Conservation (phyloP, 2,888 invertebrate genomes). For the Pinctada fucata region DNA sequence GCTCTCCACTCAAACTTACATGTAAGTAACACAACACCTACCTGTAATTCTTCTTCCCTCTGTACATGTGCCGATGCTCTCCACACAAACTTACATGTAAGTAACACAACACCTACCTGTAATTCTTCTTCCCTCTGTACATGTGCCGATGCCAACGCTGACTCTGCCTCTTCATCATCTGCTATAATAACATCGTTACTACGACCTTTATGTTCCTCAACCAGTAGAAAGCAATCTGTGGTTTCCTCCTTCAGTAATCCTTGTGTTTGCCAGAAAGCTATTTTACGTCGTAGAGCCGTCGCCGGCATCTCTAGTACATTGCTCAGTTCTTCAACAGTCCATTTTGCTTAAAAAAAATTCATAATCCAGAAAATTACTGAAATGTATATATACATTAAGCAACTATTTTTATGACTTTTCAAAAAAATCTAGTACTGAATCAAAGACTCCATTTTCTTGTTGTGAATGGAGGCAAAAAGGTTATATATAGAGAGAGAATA, state of each 20-base stretch:
- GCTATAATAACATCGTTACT: conserved; percentile 77
- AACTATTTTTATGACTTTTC: too few relatives aligned
- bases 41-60: conserved; percentile 93
- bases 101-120: conserved; percentile 79
- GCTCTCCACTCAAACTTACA: conserved; percentile 77
- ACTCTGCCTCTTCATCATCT: conserved; percentile 91
- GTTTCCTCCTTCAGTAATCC: conserved; percentile 88
- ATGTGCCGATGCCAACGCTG: conserved; percentile 95
- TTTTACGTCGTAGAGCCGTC: conserved; percentile 89
- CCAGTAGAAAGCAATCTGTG: conserved; percentile 83
- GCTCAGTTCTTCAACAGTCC: conserved; percentile 92
- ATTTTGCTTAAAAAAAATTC: conserved; percentile 81
- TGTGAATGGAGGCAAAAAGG: too few relatives aligned
- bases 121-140: conserved; percentile 95
- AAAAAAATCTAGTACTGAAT: too few relatives aligned
- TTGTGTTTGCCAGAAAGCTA: conserved; percentile 96
- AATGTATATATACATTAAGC: too few relatives aligned
- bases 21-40: conserved; percentile 25
- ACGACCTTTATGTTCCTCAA: conserved; percentile 75
- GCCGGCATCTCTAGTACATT: conserved; percentile 91
- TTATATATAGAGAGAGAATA: too few relatives aligned
- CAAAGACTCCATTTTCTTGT: too few relatives aligned
- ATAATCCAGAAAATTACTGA: not conserved
- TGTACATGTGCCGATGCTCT: conserved; percentile 93
- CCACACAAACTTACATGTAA: too few relatives aligned